Evolutionary conservation across 1,140 invertebrate species (phyloP).

Genomic region (Habropoda laboriosa): DNA sequence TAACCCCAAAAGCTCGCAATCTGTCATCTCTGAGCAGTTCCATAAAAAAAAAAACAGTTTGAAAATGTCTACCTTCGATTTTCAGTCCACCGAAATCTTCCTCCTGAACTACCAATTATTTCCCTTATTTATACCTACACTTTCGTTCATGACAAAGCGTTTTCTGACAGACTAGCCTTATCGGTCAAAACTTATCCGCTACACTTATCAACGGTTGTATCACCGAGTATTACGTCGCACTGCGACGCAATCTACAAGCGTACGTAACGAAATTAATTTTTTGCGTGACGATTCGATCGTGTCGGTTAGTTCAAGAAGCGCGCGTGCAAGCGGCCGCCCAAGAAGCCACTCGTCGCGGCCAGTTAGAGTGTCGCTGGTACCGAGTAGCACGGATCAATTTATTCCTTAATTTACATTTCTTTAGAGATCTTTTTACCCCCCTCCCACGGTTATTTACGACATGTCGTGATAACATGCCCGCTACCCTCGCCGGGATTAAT

Average conservation of each 20-base stretch:
- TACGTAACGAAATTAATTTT: slow-evolving; percentile 12
- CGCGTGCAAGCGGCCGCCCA: neutral
- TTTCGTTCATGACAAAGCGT: neutral
- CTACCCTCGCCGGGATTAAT: slow-evolving; percentile 43
- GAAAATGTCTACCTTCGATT: too few relatives aligned
- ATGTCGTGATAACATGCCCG: slow-evolving; percentile 60
- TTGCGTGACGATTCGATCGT: slow-evolving; percentile 17
- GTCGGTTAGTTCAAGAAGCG: neutral
- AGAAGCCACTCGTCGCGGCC: slow-evolving; percentile 26
- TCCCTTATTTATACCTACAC: neutral
- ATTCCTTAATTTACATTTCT: slow-evolving; percentile 59
- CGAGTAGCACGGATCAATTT: slow-evolving; percentile 64
- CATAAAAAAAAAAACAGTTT: too few relatives aligned
- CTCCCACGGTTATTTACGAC: slow-evolving; percentile 51
- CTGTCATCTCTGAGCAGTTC: too few relatives aligned
- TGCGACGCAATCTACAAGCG: slow-evolving; percentile 4
- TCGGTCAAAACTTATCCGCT: neutral
- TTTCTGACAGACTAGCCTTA: neutral
- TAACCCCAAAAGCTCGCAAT: too few relatives aligned
- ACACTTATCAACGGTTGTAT: slow-evolving; percentile 20
- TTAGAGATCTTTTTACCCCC: slow-evolving; percentile 39
- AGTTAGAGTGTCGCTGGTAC: slow-evolving; percentile 48
- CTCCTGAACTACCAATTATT: too few relatives aligned
- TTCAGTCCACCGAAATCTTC: too few relatives aligned
- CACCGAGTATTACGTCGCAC: slow-evolving; percentile 1